Evolutionary conservation across 92 coral and sea anemone genomes (phyloP).

Genomic region (Porites lobata): DNA sequence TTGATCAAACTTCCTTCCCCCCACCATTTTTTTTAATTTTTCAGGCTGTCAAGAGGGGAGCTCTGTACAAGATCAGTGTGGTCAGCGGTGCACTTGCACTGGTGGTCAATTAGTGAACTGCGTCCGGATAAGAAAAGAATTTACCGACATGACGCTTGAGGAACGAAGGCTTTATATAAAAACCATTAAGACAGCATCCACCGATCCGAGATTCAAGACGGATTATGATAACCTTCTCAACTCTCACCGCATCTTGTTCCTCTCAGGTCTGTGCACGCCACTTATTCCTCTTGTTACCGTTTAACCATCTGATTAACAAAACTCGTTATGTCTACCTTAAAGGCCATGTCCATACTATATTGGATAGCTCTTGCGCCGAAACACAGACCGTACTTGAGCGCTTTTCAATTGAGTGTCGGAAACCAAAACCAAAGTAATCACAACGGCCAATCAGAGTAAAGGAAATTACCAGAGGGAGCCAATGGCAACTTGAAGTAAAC

Average conservation of each 20-base stretch:
- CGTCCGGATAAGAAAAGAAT: slow-evolving; percentile 75
- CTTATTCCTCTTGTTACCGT: neutral
- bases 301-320: no score
- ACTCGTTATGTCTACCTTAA: no score
- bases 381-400: no score
- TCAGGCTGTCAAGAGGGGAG: slow-evolving; percentile 36
- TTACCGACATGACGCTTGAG: slow-evolving; percentile 62
- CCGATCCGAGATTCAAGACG: slow-evolving; percentile 52
- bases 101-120: slow-evolving; percentile 69
- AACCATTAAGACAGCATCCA: slow-evolving; percentile 71
- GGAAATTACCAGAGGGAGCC: no score
- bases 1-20: no score
- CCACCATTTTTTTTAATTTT: neutral
- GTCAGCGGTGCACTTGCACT: slow-evolving; percentile 81
- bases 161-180: slow-evolving; percentile 65
- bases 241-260: slow-evolving; percentile 60
- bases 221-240: slow-evolving; percentile 68
- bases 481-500: no score
- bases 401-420: no score
- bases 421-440: no score
- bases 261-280: slow-evolving; percentile 6
- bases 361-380: no score
- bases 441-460: no score
- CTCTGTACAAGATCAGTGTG: slow-evolving; percentile 72
- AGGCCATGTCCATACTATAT: no score